Conservation (phyloP, 1,140 invertebrate genomes). For the Triops longicaudatus region DNA sequence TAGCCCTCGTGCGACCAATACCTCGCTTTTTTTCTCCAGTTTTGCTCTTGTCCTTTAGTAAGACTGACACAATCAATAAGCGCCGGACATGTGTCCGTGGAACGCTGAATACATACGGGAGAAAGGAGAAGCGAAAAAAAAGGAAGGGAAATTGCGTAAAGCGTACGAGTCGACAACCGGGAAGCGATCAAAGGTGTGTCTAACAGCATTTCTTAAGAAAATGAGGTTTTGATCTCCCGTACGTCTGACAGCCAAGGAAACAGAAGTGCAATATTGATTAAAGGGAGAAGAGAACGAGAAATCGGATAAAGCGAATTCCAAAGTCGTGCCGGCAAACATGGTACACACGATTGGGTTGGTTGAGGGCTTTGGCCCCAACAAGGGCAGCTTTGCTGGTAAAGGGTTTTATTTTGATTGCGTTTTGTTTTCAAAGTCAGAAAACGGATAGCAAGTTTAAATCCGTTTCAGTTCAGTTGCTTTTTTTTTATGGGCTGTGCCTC, state of each 20-base stretch:
- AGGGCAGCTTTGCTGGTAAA: too few relatives aligned
- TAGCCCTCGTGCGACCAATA: too few relatives aligned
- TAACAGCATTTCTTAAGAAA: slow-evolving; percentile 8
- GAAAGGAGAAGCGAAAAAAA: background rate
- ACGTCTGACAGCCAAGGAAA: background rate
- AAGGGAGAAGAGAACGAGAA: background rate
- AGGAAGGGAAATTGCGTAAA: background rate
- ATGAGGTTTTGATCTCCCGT: background rate
- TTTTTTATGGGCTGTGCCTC: too few relatives aligned
- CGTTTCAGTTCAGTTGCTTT: too few relatives aligned
- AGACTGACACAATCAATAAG: slow-evolving; percentile 8
- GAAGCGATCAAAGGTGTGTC: background rate
- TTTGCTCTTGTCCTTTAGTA: background rate
- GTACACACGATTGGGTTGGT: background rate
- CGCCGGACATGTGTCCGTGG: background rate
- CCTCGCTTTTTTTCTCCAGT: background rate
- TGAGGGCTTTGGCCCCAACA: too few relatives aligned
- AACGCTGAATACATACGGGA: background rate
- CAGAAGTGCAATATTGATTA: slow-evolving; percentile 3
- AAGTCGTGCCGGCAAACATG: background rate
- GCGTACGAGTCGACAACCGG: background rate
- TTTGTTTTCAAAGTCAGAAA: too few relatives aligned
- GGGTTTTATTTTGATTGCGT: too few relatives aligned
- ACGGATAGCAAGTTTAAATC: too few relatives aligned
- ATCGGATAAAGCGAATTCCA: background rate